Base-by-base conservation (phyloP, 2,888 invertebrate genomes). In the Stenotaenia linearis region DNA sequence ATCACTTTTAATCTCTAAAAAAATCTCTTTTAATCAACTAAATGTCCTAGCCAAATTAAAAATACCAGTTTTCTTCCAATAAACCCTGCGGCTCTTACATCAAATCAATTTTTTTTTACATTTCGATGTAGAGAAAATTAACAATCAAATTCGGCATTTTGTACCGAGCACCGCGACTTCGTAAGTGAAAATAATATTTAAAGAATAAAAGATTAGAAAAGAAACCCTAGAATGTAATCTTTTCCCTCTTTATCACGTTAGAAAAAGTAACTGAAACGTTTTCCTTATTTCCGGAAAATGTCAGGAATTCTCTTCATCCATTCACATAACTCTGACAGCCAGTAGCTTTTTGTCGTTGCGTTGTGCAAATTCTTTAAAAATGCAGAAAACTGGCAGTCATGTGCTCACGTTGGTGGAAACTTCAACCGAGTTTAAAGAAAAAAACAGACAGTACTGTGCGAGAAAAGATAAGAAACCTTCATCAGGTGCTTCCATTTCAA, bases 271-370 rank as follows among this genome's bases (percentile, higher is more conserved):
- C 69, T 28, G 69, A 69, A 69, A 69, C 69, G 69, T 25, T 69
- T 69, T 69, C 69, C 69, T 69, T 69, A 69, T 69, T 69, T 69
- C 69, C 69, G 69, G 69, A 69, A 69, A 69, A 69, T 69, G 69
- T 69, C 69, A 69, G 25, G 69, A 69, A 69, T 69, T 69, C 69
- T 69, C 69, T 69, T 69, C 69, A 25, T 69, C 69, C 5, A 69
- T 69, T 69, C 69, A 28, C 69, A 69, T 69, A 69, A 69, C 69
- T 69, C 69, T 69, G 69, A 69, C 69, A 69, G 28, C 25, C 69
- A 25, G 12, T 69, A 69, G 69, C 69, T 69, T 69, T 50, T 69
- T 69, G 69, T 69, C 69, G 69, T 18, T 25, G 69, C 25, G 25
- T 69, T 25, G 25, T 69, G 69, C 1, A 28, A 25, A 69, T 69